Evolutionary conservation across 2,113 vertebrate genomes (phyloP), one percentile per base, ranked within the genome.

Genomic region (Chaetorhynchus papuensis): DNA sequence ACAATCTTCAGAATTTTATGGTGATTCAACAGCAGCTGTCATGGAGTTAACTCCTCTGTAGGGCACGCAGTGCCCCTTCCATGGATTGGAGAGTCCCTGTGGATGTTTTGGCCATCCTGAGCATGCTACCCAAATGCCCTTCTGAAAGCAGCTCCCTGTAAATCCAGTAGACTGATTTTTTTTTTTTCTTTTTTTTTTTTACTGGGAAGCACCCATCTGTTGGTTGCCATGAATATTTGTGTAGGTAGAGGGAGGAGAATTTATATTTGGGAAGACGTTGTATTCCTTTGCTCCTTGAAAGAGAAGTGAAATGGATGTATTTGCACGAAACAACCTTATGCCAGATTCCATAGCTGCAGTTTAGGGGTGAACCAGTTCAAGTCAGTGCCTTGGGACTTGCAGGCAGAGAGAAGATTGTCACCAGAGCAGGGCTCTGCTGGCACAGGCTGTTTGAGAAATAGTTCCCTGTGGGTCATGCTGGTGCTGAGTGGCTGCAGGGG

Each of bases 41-140:
- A 11, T 10, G 16, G 31, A 60, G 17, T 56, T 49, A 68, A 39
- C 33, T 64, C 45, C 35, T 87, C 50, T n/a, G 3, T 1, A 79
- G 50, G 37, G 26, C n/a, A 80, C 3, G 1, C 10, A 33, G 33
- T 39, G 37, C 3, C 33, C 42, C 16, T 74, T 78, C 35, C 44
- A 24, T 28, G 56, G 64, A 15, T 47, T 27, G 52, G 21, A 41
- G n/a, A 31, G 20, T 4, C 3, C 18, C 26, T 65, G 0, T 35
- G 33, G 63, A 19, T 31, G 1, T 33, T 28, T 44, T 37, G 16
- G 26, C 49, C 65, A 41, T 14, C n/a, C 28, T 19, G 24, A 56
- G 7, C 10, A 2, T 3, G 6, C 26, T 19, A 35, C 6, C 9
- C 37, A 37, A 71, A 52, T 0, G 1, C 10, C 41, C 64, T 80